These are phyloP conservation scores for Cyanistes caeruleus DNA, from an alignment of 2,113 vertebrate species.

Conservation along the genomic window DNA sequence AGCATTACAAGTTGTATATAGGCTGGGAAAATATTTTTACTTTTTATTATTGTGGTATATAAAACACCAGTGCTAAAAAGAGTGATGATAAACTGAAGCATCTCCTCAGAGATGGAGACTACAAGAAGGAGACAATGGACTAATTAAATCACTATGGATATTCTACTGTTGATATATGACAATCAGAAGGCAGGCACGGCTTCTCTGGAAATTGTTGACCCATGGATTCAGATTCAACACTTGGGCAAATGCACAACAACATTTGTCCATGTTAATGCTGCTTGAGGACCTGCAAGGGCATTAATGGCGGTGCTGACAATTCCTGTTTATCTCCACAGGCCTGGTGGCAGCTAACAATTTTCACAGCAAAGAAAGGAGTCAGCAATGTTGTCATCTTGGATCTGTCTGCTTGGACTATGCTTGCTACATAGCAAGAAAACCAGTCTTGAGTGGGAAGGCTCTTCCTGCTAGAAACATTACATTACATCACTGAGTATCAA, in stretches of 20 bases:
- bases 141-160: neutral
- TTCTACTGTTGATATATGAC: neutral
- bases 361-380: neutral
- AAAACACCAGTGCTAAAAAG: neutral
- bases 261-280: constrained; percentile 10
- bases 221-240: neutral
- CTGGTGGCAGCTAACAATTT: constrained; percentile 47
- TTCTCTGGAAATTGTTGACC: neutral
- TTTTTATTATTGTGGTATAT: neutral
- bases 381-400: constrained; percentile 34
- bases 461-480: neutral
- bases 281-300: constrained; percentile 12
- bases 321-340: constrained; percentile 8
- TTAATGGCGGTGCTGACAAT: constrained; percentile 25
- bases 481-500: neutral
- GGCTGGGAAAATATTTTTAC: neutral
- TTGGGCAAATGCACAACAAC: neutral
- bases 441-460: neutral
- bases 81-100: neutral
- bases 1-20: neutral
- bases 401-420: neutral
- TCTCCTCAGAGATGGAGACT: neutral
- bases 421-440: constrained; percentile 1
- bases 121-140: neutral
- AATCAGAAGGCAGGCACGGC: neutral